Evolutionary conservation across 2,113 vertebrate genomes (phyloP).

Genomic region (Daphoenositta chrysoptera): DNA sequence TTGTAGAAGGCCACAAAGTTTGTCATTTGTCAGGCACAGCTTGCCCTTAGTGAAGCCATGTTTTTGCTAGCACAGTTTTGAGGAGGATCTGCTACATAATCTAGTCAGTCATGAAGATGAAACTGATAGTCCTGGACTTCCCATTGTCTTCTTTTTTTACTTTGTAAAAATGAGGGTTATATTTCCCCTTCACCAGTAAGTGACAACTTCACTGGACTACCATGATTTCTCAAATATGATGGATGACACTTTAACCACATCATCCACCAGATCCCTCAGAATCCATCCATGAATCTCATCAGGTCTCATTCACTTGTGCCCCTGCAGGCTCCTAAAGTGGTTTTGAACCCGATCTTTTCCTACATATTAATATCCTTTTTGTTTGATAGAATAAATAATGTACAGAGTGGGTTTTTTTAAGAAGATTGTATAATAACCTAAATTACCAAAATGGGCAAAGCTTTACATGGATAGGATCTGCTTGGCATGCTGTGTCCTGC

Average conservation of each 20-base stretch:
- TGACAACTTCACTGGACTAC: background rate
- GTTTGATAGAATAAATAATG: background rate
- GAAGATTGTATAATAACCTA: background rate
- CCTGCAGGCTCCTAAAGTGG: background rate
- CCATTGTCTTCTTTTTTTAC: background rate
- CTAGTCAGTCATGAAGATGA: background rate
- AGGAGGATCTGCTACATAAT: background rate
- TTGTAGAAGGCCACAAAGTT: background rate
- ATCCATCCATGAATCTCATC: fast-evolving
- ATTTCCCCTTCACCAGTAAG: background rate
- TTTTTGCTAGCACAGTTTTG: background rate
- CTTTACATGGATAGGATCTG: background rate
- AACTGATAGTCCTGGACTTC: background rate
- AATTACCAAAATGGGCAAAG: background rate
- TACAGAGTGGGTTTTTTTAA: background rate
- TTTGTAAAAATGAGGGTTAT: background rate
- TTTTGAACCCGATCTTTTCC: background rate
- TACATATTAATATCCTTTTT: background rate
- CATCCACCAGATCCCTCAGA: too few species aligned
- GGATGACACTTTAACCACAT: background rate
- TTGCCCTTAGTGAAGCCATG: background rate
- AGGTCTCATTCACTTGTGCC: background rate
- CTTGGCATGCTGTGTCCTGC: background rate
- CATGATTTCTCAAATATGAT: background rate
- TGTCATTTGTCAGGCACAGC: background rate